These are phyloP conservation scores for Oreochromis tanganicae DNA, from an alignment of 2,113 vertebrate genomes.

Conservation along the genomic window DNA sequence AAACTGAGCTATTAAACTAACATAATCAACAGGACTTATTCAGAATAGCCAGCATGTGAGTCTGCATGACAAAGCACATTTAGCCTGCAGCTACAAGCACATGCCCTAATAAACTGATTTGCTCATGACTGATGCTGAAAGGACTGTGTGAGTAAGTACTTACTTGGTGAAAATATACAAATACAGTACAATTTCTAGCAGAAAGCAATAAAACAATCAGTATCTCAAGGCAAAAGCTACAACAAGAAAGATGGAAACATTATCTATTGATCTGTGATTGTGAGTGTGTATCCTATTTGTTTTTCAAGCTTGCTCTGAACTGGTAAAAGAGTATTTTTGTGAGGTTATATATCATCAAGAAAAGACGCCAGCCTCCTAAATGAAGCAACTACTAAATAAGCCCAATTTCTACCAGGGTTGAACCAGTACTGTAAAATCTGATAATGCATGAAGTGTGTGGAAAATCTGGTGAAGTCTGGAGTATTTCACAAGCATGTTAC, in stretches of 20 bases:
- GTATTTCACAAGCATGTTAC: not conserved
- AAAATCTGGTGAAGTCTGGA: not conserved
- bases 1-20: not conserved
- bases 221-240: not conserved
- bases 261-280: not conserved
- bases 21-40: not conserved
- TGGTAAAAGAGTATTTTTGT: conserved; percentile 48
- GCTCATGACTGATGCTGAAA: conserved; percentile 5
- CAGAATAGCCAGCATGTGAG: conserved; percentile 21
- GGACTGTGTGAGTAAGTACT: not conserved
- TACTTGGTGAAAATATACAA: not conserved
- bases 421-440: not conserved
- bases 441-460: not conserved
- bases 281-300: not conserved
- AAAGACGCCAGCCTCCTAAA: not conserved
- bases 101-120: conserved; percentile 55
- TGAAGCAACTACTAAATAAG: not conserved
- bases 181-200: not conserved
- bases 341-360: not conserved
- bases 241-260: not conserved
- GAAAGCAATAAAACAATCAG: not conserved
- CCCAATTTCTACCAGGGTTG: not conserved
- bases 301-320: not conserved
- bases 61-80: conserved; percentile 33
- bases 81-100: conserved; percentile 42